Conservation (phyloP, 2,888 invertebrate genomes). For the Dicyrtoma fusca region DNA sequence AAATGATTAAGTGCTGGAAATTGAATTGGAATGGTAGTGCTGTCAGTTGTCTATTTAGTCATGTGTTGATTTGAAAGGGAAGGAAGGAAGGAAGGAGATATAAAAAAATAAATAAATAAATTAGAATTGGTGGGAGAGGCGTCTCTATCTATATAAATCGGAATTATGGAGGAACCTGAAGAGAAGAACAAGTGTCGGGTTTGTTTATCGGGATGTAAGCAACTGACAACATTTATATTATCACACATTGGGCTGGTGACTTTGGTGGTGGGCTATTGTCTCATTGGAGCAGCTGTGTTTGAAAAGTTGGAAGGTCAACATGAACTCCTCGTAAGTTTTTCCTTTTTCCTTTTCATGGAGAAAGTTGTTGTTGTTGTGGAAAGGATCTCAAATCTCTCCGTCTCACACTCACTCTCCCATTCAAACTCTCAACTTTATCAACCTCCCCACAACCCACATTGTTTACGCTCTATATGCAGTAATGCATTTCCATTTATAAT, state of each 20-base stretch:
- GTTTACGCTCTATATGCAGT: too few species aligned
- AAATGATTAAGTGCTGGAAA: too few species aligned
- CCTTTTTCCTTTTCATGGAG: too few species aligned
- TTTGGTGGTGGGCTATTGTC: constrained; percentile 85
- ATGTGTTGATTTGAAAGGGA: too few species aligned
- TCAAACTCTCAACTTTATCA: too few species aligned
- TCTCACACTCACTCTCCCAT: too few species aligned
- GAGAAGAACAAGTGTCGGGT: constrained; percentile 52
- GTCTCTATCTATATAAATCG: not conserved
- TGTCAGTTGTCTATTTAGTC: too few species aligned
- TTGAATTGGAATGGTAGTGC: too few species aligned
- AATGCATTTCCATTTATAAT: too few species aligned
- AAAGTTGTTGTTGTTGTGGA: too few species aligned
- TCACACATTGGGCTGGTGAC: constrained; percentile 86
- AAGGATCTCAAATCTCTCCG: too few species aligned
- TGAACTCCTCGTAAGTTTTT: constrained; percentile 45
- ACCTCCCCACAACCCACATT: too few species aligned
- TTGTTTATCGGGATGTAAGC: constrained; percentile 54
- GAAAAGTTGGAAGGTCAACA: constrained; percentile 64
- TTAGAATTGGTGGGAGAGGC: not conserved
- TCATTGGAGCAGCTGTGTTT: constrained; percentile 84
- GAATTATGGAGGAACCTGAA: constrained; percentile 49
- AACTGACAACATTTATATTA: constrained; percentile 80
- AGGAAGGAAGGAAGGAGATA: not conserved
- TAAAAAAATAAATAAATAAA: not conserved